Conservation (phyloP, 1,140 invertebrate genomes). For the Conopomorpha cramerella region DNA sequence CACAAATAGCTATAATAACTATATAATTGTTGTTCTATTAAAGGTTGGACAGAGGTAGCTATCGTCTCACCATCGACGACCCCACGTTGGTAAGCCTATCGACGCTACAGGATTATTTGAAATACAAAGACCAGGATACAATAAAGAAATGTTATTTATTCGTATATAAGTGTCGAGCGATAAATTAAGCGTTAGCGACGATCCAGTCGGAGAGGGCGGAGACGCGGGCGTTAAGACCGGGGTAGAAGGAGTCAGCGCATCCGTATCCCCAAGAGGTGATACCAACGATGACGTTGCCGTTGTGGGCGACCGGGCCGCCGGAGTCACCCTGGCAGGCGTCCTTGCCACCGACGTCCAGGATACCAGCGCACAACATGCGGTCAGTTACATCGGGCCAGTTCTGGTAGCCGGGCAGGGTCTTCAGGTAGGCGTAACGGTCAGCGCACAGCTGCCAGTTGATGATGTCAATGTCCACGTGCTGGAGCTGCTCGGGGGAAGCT, state of each 20-base stretch:
- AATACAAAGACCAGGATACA: no score
- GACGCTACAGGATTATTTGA: no score
- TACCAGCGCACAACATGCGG: slow-evolving; percentile 32
- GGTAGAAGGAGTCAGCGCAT: slow-evolving; percentile 54
- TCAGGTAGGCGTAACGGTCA: slow-evolving; percentile 25
- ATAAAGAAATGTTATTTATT: no score
- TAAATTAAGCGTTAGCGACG: no score
- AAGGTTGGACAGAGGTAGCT: no score
- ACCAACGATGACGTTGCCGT: slow-evolving; percentile 46
- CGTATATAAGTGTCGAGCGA: no score
- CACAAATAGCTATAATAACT: no score
- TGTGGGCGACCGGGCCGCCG: slow-evolving; percentile 65
- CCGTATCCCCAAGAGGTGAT: slow-evolving; percentile 64
- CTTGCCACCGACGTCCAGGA: slow-evolving; percentile 22
- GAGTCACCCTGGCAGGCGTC: no score
- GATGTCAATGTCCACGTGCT: no score
- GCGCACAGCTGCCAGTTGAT: slow-evolving; percentile 41
- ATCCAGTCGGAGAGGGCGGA: slow-evolving; percentile 46
- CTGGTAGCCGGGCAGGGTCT: slow-evolving; percentile 10
- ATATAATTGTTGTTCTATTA: no score
- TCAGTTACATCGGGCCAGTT: slow-evolving; percentile 21
- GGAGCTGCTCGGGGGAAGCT: slow-evolving; percentile 11
- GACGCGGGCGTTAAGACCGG: slow-evolving; percentile 60
- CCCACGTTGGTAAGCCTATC: no score
- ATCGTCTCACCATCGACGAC: no score